Conservation (phyloP, 2,888 invertebrate genomes). For the Macaria liturata region DNA sequence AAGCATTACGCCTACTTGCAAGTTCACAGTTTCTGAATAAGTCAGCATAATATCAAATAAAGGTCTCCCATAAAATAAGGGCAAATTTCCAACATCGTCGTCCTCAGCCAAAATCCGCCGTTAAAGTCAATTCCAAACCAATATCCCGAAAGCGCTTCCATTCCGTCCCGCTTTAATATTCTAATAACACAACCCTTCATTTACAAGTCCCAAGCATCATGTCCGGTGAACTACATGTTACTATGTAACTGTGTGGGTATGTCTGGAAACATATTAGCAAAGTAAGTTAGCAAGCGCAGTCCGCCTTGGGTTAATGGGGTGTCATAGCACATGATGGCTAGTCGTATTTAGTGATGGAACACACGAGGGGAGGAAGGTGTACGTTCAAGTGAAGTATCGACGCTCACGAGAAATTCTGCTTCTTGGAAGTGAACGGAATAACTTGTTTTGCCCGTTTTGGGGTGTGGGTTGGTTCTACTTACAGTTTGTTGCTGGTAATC, state of each 20-base stretch:
- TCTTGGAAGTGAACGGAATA: too few relatives aligned
- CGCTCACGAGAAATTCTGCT: background rate
- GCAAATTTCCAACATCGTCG: too few relatives aligned
- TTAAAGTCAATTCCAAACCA: conserved; percentile 17
- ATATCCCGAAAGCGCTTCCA: conserved; percentile 21
- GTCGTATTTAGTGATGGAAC: conserved; percentile 39
- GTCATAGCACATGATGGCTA: conserved; percentile 76
- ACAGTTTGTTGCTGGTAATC: too few relatives aligned
- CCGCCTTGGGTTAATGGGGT: conserved; percentile 73
- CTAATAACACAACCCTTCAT: conserved; percentile 47
- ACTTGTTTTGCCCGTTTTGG: too few relatives aligned
- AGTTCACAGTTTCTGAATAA: too few relatives aligned
- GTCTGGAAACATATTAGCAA: conserved; percentile 69
- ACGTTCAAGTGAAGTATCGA: conserved; percentile 5
- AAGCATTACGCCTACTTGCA: too few relatives aligned
- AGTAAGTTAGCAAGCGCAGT: conserved; percentile 64
- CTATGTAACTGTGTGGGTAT: conserved; percentile 33
- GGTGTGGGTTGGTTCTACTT: too few relatives aligned
- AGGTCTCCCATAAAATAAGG: too few relatives aligned
- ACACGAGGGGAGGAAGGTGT: conserved; percentile 19
- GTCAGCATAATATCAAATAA: too few relatives aligned
- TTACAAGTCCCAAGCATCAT: conserved; percentile 48
- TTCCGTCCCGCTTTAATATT: conserved; percentile 29
- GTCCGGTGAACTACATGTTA: conserved; percentile 35
- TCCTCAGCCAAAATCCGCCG: conserved; percentile 1